A percentile compares a stretch with the other conserved stretches of the same genome.
These are phyloP conservation scores for Temnothorax unifasciatus DNA, from an alignment of 2,888 invertebrate species.

Conservation along the genomic window DNA sequence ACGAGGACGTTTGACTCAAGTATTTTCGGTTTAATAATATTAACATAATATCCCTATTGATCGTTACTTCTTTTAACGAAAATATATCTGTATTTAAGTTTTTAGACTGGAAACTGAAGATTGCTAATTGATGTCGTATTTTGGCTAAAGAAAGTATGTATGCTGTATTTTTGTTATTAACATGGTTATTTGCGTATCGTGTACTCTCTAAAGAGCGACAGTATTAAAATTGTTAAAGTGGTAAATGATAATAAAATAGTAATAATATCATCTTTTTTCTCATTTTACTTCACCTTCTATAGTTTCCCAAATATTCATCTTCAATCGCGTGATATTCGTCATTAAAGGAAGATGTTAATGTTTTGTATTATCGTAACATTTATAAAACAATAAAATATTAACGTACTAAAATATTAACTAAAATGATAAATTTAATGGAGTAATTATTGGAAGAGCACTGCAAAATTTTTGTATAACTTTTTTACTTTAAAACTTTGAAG, in stretches of 20 bases:
- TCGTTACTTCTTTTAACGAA: background rate
- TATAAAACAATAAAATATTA: background rate
- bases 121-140: slow-evolving; percentile 2
- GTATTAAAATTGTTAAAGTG: slow-evolving; percentile 7
- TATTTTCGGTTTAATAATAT: background rate
- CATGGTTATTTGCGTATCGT: background rate
- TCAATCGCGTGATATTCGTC: background rate
- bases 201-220: background rate
- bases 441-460: background rate
- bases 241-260: slow-evolving; percentile 13
- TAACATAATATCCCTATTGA: background rate
- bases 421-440: slow-evolving; percentile 16
- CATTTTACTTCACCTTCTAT: background rate
- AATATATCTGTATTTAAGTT: background rate
- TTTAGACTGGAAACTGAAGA: slow-evolving; percentile 7
- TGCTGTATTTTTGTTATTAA: background rate
- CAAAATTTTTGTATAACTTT: background rate
- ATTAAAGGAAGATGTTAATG: background rate
- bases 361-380: slow-evolving; percentile 8
- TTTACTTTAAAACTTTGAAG: background rate
- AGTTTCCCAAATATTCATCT: background rate
- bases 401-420: background rate
- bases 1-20: background rate
- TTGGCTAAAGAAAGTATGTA: slow-evolving; percentile 4
- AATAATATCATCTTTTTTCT: background rate